Conservation (phyloP, 2,888 invertebrate species). For the Adelognathus sp. region DNA sequence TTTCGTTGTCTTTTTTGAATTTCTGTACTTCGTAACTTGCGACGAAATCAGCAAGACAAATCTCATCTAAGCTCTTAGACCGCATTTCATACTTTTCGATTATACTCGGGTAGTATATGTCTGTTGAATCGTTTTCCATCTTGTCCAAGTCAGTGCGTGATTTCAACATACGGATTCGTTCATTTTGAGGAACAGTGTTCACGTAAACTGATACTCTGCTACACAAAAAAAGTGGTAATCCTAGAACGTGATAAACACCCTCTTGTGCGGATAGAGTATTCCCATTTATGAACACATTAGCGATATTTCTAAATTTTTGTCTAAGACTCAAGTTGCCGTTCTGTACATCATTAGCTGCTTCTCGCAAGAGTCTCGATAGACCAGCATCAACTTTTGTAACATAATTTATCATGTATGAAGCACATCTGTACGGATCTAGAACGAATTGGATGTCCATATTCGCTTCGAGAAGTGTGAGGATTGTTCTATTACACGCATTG, state of each 20-base stretch:
- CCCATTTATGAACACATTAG: constrained; percentile 61
- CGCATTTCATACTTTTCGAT: too few species aligned
- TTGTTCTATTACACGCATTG: constrained; percentile 51
- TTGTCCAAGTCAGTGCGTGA: constrained; percentile 26
- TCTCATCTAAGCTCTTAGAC: not conserved
- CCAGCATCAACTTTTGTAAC: constrained; percentile 49
- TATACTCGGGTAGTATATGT: constrained; percentile 39
- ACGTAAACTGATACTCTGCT: constrained; percentile 58
- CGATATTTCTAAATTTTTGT: constrained; percentile 60
- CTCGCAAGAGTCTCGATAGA: constrained; percentile 46
- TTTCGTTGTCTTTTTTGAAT: not conserved
- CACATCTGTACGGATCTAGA: too few species aligned
- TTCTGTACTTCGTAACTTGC: constrained; percentile 4
- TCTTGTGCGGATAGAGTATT: constrained; percentile 64
- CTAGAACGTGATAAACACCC: constrained; percentile 62
- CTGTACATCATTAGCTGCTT: constrained; percentile 55
- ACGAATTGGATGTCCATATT: too few species aligned
- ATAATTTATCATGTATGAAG: too few species aligned
- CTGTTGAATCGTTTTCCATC: constrained; percentile 27
- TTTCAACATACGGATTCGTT: constrained; percentile 53
- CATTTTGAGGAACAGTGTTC: constrained; percentile 48
- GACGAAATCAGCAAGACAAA: constrained; percentile 32
- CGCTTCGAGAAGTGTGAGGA: constrained; percentile 49
- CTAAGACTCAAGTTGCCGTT: constrained; percentile 54
- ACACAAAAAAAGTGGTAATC: constrained; percentile 59